Percentiles rank a stretch among this genome's conserved stretches.
Conservation (phyloP, 1,140 invertebrate species). For the Drosophila persimilis region DNA sequence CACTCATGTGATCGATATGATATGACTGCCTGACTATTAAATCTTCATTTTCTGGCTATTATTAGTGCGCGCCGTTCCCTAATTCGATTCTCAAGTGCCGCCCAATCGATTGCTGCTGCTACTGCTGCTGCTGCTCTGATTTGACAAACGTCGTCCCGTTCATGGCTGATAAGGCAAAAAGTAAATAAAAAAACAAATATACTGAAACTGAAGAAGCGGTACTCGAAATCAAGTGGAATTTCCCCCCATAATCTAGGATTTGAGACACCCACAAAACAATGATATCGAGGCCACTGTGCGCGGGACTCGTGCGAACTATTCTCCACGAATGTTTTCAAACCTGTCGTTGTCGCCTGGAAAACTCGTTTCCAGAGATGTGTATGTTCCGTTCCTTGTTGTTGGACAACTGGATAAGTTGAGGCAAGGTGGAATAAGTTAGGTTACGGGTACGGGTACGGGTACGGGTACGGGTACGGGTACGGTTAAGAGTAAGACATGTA, state of each 20-base stretch:
- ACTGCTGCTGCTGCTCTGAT: constrained; percentile 14
- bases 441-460: too few species aligned
- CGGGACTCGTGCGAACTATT: constrained; percentile 8
- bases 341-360: constrained; percentile 6
- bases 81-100: constrained; percentile 25
- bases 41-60: constrained; percentile 23
- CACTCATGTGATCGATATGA: constrained; percentile 10
- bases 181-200: constrained; percentile 31
- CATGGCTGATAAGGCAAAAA: constrained; percentile 20
- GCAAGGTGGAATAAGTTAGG: too few species aligned
- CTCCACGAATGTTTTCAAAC: constrained; percentile 8
- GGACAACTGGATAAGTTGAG: too few species aligned
- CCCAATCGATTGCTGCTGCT: not conserved
- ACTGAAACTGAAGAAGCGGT: constrained; percentile 8
- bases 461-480: too few species aligned
- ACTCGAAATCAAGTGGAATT: constrained; percentile 51
- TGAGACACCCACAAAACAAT: constrained; percentile 30
- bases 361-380: too few species aligned
- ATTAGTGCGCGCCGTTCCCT: constrained; percentile 23
- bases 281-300: constrained; percentile 35
- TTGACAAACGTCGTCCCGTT: not conserved
- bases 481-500: too few species aligned
- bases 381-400: too few species aligned
- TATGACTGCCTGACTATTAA: constrained; percentile 16
- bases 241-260: constrained; percentile 29